Conservation (phyloP, 23 tunicate species). For the Ascidia mentula region DNA sequence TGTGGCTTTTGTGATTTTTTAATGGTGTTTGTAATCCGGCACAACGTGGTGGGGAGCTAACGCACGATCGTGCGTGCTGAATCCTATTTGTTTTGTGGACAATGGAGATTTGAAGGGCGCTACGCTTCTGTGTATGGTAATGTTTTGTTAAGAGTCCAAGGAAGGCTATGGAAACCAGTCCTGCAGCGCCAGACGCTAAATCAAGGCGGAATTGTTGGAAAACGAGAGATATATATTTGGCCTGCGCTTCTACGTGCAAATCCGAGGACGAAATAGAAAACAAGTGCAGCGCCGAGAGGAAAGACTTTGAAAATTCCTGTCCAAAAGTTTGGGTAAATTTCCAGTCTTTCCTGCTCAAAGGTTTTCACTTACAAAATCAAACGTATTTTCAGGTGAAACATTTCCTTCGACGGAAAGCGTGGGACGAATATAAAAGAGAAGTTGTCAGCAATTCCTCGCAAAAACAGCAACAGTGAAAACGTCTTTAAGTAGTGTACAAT, state of each 20-base stretch:
- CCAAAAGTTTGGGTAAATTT: conserved; percentile 80
- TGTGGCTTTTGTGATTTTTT: too few relatives aligned
- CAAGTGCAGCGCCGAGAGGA: conserved; percentile 40
- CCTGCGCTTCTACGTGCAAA: conserved; percentile 33
- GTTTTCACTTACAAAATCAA: neutral
- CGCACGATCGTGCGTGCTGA: too few relatives aligned
- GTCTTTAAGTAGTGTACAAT: conserved; percentile 8
- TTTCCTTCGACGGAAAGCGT: conserved; percentile 49
- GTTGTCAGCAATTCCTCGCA: too few relatives aligned
- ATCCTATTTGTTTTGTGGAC: conserved; percentile 6
- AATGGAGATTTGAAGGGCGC: neutral
- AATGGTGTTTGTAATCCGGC: too few relatives aligned
- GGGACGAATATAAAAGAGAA: conserved; percentile 84
- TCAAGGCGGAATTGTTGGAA: conserved; percentile 77
- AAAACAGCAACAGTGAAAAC: too few relatives aligned
- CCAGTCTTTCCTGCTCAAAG: neutral
- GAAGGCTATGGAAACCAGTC: conserved; percentile 26
- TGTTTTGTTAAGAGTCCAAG: neutral
- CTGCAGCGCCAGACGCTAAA: conserved; percentile 47
- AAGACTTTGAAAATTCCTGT: conserved; percentile 68
- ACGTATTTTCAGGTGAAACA: conserved; percentile 67
- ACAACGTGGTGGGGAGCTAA: too few relatives aligned
- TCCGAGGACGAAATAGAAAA: conserved; percentile 42
- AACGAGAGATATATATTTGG: conserved; percentile 67
- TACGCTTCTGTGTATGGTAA: neutral